Base-by-base conservation (phyloP, 2,888 invertebrate species). In the Plutella xylostella region DNA sequence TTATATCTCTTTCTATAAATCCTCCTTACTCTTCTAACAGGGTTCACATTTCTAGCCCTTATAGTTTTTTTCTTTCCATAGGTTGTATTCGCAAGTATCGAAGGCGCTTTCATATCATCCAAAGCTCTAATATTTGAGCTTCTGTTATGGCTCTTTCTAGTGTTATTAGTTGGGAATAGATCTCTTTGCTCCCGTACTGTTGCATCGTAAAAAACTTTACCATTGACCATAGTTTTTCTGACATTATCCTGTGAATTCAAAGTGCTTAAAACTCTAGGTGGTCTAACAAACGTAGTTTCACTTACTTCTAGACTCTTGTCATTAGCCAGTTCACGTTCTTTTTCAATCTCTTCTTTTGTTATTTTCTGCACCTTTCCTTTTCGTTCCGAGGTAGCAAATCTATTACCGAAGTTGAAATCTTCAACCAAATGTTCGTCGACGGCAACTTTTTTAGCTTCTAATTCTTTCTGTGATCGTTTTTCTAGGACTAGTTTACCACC, bases 121-220 rank as follows among this genome's bases (percentile, higher is more conserved):
- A 72, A 45, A 11, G 47, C 35, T 30, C 63, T 57, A 3, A 62
- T 45, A 44, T 33, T 15, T 1, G 30, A 34, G 19, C 18, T 30
- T 20, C 14, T 42, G 18, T 14, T 42, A 19, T 14, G 20, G 20
- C 17, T 45, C 12, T 19, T 42, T 39, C 39, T 42, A 28, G 70
- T 71, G 70, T 71, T 49, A 48, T 72, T n/a, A n/a, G n/a, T 79
- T 2, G 55, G 48, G 2, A 61, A 64, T 9, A 65, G 47, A 42
- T 78, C 79, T 48, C 72, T 67, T 31, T 75, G 75, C 41, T 79
- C 79, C 48, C 75, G 68, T 47, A 82, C 60, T 0, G 79, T 74
- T 2, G 84, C 85, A 46, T 84, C 84, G 33, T 84, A 85, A 47
- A 76, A 85, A 0, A 84, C 68, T 62, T 82, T 82, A 0, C 85